phyloP scores from a whole-genome alignment of 2,113 vertebrate species.

The Rhynchomys soricoides region DNA sequence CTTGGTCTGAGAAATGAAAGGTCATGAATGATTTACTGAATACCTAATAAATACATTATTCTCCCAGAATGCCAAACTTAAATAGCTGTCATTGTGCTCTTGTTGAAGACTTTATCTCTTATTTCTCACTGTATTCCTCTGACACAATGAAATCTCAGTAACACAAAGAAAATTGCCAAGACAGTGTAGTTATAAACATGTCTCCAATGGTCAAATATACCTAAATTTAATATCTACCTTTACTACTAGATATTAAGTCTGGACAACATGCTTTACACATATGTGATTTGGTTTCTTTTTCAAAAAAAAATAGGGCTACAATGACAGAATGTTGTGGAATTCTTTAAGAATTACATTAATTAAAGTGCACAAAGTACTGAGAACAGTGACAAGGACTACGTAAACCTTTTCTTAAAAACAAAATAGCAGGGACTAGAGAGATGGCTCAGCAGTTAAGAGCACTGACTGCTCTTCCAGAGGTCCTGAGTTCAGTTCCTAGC shows the following conservation, averaged over 20 bases:
- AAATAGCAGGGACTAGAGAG: neutral
- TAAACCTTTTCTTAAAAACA: neutral
- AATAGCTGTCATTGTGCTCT: neutral
- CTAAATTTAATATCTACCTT: neutral
- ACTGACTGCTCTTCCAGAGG: too few relatives aligned
- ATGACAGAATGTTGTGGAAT: neutral
- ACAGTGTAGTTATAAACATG: neutral
- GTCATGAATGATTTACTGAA: neutral
- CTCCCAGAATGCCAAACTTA: neutral
- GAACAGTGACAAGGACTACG: neutral
- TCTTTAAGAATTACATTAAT: neutral
- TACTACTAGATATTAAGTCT: neutral
- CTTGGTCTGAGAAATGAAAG: neutral
- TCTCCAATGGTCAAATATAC: neutral
- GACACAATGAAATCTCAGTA: neutral
- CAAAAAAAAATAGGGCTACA: neutral
- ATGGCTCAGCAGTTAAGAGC: too few relatives aligned
- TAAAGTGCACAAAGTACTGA: neutral
- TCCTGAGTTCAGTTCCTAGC: too few relatives aligned
- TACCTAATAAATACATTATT: neutral
- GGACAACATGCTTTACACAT: neutral
- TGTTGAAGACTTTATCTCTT: conserved; percentile 36
- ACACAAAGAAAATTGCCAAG: neutral
- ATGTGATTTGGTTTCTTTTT: neutral
- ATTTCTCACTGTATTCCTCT: neutral